These are phyloP conservation scores for Cirrhinus mrigala DNA, from an alignment of 2,797 vertebrate species.

Conservation along the genomic window DNA sequence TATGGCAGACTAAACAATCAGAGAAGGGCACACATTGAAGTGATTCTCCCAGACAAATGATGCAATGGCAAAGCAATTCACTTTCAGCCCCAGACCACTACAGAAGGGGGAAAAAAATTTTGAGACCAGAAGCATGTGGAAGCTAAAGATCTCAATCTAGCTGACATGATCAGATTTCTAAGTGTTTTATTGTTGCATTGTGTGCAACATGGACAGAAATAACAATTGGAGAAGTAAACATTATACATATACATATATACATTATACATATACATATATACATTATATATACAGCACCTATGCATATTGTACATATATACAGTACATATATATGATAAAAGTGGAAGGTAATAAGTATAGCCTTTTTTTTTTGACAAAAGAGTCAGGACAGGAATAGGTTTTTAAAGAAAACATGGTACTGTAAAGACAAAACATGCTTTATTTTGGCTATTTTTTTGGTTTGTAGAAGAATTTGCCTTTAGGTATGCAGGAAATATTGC, in stretches of 20 bases:
- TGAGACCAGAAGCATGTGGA: constrained; percentile 5
- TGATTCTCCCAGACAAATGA: constrained; percentile 80
- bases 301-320: background rate
- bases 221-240: background rate
- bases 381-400: background rate
- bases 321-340: background rate
- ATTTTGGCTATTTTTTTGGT: background rate
- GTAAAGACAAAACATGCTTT: background rate
- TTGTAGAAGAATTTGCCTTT: background rate
- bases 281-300: background rate
- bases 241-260: background rate
- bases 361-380: background rate
- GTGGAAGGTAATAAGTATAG: background rate
- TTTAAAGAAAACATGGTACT: background rate
- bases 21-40: constrained; percentile 77
- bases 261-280: background rate
- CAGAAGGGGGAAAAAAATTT: background rate
- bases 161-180: constrained; percentile 27
- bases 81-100: constrained; percentile 47
- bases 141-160: constrained; percentile 28
- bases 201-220: background rate
- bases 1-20: constrained; percentile 79
- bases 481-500: constrained; percentile 60
- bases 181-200: background rate
- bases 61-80: constrained; percentile 79